These are phyloP conservation scores for Daboia siamensis DNA, from an alignment of 2,113 vertebrate genomes.

Conservation along the genomic window DNA sequence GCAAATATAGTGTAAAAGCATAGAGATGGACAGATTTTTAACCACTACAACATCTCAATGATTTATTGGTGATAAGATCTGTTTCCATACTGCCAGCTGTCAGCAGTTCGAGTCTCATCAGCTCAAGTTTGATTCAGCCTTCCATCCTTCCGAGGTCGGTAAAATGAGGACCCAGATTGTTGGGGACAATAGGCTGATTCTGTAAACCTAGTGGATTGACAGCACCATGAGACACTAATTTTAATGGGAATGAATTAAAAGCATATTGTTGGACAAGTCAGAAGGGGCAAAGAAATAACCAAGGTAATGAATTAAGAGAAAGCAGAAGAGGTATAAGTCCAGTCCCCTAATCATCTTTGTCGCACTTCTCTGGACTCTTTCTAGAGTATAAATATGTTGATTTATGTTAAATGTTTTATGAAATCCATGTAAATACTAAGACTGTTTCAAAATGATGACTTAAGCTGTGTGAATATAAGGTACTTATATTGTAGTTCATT, in stretches of 20 bases:
- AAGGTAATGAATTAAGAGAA: neutral
- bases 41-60: neutral
- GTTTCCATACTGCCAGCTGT: neutral
- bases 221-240: neutral
- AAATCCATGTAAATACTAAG: accelerated
- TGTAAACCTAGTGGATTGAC: neutral
- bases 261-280: neutral
- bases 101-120: too few relatives aligned
- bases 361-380: neutral
- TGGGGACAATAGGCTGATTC: too few relatives aligned
- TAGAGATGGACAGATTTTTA: neutral
- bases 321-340: neutral
- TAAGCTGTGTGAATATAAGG: neutral
- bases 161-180: too few relatives aligned
- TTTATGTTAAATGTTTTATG: neutral
- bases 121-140: too few relatives aligned
- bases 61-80: neutral
- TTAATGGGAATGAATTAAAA: neutral
- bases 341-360: neutral
- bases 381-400: neutral
- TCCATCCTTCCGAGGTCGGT: too few relatives aligned
- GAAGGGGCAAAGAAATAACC: neutral
- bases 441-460: accelerated
- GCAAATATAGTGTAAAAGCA: neutral
- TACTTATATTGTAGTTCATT: neutral